Evolutionary conservation across 2,888 invertebrate species (phyloP).

Genomic region (Drosophila prolongata): DNA sequence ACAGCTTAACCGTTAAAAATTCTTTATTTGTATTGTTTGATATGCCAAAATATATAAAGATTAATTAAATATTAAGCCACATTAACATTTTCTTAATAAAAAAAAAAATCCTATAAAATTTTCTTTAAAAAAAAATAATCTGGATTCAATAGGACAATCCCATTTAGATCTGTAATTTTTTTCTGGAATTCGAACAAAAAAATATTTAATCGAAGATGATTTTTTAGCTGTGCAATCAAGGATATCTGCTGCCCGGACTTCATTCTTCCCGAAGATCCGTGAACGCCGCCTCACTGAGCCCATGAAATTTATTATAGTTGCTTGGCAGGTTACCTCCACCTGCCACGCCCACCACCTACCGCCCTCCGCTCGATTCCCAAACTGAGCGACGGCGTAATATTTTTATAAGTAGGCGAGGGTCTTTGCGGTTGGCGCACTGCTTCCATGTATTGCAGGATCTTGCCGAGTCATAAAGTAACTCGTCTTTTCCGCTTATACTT

Average conservation of each 20-base stretch:
- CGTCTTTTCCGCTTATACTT: slow-evolving; percentile 55
- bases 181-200: no score
- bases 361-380: slow-evolving; percentile 22
- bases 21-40: no score
- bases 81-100: no score
- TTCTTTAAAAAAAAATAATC: no score
- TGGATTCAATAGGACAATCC: no score
- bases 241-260: slow-evolving; percentile 37
- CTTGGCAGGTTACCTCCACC: slow-evolving; percentile 24
- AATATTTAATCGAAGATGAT: background rate
- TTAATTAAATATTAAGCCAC: no score
- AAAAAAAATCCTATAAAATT: no score
- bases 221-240: slow-evolving; percentile 20
- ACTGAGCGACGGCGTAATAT: slow-evolving; percentile 39
- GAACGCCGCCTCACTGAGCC: slow-evolving; percentile 57
- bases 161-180: no score
- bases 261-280: slow-evolving; percentile 42
- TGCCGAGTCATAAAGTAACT: slow-evolving; percentile 61
- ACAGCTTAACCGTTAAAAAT: background rate
- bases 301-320: slow-evolving; percentile 66
- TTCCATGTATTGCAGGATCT: slow-evolving; percentile 51
- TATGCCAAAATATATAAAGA: no score
- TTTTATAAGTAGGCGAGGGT: slow-evolving; percentile 50
- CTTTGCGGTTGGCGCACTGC: slow-evolving; percentile 44
- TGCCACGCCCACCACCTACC: slow-evolving; percentile 5